Evolutionary conservation across 2,113 vertebrate species (phyloP), one percentile per base, ranked within the genome.

Genomic region (Epinephelus cyanopodus): DNA sequence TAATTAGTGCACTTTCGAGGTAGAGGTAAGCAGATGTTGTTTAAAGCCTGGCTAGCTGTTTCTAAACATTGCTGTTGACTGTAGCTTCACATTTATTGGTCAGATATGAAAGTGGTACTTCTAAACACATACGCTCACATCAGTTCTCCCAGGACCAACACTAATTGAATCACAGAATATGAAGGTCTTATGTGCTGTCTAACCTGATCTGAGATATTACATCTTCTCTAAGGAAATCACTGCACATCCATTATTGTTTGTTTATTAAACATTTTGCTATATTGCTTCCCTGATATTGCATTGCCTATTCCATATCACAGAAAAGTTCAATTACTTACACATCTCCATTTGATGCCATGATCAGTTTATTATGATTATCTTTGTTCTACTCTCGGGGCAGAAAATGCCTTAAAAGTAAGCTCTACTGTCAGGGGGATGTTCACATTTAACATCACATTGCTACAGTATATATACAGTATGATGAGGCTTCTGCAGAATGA

Each of bases 261-360:
- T 73, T 82, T 77, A 81, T 80, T 70, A 83, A 63, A 83, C 33
- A 37, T 21, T 48, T 48, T 18, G 2, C 71, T 23, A 5, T 29
- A 70, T 60, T 81, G 82, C 61, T 69, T 77, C n/a, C n/a, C 57
- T 53, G 50, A 74, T 64, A 78, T 82, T 82, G 27, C 39, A 42
- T 56, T 45, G 64, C 29, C 45, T 7, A 18, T 63, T 69, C 75
- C 52, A 37, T 25, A 58, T 13, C 9, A 47, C 56, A 64, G 5
- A 56, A 56, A 17, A 79, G 52, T 23, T 17, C 0, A 33, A 73
- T 83, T 71, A 64, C 52, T 42, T 58, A 61, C 52, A 21, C 15
- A 70, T 53, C 42, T 72, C 60, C 14, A 25, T 75, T n/a, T 84
- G 23, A 47, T 47, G 19, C 61, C 54, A 33, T 39, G 45, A 74